phyloP scores from a whole-genome alignment of 2,113 vertebrate species.

The Trematomus loennbergii region DNA sequence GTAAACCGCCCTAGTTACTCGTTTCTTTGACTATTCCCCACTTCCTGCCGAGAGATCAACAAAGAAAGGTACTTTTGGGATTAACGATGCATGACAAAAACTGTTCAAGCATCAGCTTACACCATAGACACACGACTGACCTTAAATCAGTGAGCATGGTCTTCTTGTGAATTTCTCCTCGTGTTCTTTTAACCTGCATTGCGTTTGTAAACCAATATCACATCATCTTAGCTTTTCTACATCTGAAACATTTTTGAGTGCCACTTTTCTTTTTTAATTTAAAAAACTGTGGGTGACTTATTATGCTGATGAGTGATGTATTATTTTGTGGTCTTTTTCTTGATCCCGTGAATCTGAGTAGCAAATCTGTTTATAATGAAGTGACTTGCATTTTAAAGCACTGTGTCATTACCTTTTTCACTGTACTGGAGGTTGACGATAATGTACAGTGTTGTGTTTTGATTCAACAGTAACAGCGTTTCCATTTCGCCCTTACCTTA shows the following conservation, averaged over 20 bases:
- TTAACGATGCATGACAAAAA: slow-evolving; percentile 31
- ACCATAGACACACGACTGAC: slow-evolving; percentile 51
- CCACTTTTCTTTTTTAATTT: slow-evolving; percentile 80
- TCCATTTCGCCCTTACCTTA: slow-evolving; percentile 72
- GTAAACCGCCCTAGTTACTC: slow-evolving; percentile 18
- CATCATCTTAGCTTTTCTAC: slow-evolving; percentile 77
- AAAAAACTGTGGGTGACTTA: slow-evolving; percentile 82
- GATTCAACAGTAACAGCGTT: slow-evolving; percentile 81
- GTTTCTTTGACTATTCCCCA: slow-evolving; percentile 41
- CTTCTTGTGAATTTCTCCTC: slow-evolving; percentile 64
- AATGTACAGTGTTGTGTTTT: slow-evolving; percentile 86
- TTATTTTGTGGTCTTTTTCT: slow-evolving; percentile 83
- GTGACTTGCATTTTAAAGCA: slow-evolving; percentile 88
- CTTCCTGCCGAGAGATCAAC: slow-evolving; percentile 34
- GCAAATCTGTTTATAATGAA: slow-evolving; percentile 86
- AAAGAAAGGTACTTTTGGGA: slow-evolving; percentile 20
- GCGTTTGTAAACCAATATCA: slow-evolving; percentile 66
- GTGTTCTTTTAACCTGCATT: slow-evolving; percentile 68
- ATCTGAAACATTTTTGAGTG: slow-evolving; percentile 78
- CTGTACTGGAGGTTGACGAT: slow-evolving; percentile 40
- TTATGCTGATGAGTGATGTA: slow-evolving; percentile 82
- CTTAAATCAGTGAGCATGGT: slow-evolving; percentile 43
- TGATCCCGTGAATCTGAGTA: slow-evolving; percentile 85
- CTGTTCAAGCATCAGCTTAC: slow-evolving; percentile 47
- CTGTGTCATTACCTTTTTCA: slow-evolving; percentile 81